phyloP scores from a whole-genome alignment of 2,888 invertebrate genomes.

The Sinohyriopsis cumingii region DNA sequence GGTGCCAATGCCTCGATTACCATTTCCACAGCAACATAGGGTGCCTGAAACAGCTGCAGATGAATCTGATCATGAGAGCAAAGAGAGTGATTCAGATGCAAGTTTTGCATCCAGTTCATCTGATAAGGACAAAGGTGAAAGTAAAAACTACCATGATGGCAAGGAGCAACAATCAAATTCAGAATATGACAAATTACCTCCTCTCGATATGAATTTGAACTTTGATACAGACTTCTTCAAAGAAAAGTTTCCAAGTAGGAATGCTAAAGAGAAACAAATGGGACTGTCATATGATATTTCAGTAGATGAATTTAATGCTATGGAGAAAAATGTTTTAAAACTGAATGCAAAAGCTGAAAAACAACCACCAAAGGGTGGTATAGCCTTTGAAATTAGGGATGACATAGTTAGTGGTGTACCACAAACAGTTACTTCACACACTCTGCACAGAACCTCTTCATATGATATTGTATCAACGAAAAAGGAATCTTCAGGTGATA shows the following conservation, averaged over 20 bases:
- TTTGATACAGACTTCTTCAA: conserved; percentile 42
- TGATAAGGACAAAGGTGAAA: conserved; percentile 2
- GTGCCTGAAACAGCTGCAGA: background rate
- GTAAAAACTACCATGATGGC: too few relatives aligned
- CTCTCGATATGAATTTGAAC: conserved; percentile 36
- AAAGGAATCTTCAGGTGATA: conserved; percentile 15
- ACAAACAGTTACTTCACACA: conserved; percentile 32
- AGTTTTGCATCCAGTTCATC: background rate
- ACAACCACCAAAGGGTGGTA: conserved; percentile 36
- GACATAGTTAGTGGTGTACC: conserved; percentile 47
- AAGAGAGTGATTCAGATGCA: background rate
- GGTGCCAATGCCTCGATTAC: conserved; percentile 2
- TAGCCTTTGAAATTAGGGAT: conserved; percentile 58
- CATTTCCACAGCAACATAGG: background rate
- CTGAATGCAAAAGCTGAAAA: conserved; percentile 22
- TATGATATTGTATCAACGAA: conserved; percentile 20
- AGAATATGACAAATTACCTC: conserved; percentile 6
- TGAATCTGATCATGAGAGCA: background rate
- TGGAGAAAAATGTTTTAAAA: conserved; percentile 33
- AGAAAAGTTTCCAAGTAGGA: conserved; percentile 41
- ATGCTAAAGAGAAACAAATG: conserved; percentile 41
- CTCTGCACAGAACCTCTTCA: conserved; percentile 33
- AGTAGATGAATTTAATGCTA: conserved; percentile 44
- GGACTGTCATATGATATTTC: conserved; percentile 52
- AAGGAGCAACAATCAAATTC: too few relatives aligned